Base-by-base conservation (phyloP, 2,888 invertebrate species). In the Lamproptera curius region DNA sequence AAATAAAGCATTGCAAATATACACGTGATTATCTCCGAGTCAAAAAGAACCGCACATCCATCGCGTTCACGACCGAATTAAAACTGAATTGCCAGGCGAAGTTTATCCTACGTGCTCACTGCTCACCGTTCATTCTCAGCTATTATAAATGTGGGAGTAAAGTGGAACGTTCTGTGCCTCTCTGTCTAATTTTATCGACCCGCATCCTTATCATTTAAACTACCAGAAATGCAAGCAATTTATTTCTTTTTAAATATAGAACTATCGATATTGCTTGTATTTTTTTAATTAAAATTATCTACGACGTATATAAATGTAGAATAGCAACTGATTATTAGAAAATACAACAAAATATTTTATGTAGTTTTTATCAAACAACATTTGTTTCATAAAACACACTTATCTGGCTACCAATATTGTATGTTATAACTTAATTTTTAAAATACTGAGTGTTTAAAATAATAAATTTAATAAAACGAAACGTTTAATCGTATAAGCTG, bases 101-200 rank as follows among this genome's bases (percentile, higher is more conserved):
- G 16, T 17, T 31, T 42, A 14, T 65, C 51, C 54, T 3, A 3
- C 50, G 46, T 52, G 47, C 54, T 50, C 45, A 51, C 53, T 47
- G 46, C 46, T 53, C 42, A 41, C 44, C 46, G 40, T 47, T 47
- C 35, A 17, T 43, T 43, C 43, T 44, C 44, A 20, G 31, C 16
- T 42, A 45, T 46, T 51, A 42, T 39, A 42, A 11, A 42, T 53
- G 57, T 48, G 5, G 16, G 58, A 70, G 54, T 48, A 66, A 62
- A 67, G 70, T 37, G 66, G 63, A 59, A 47, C n/a, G 57, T 63
- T 73, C 65, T 1, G 53, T 61, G 42, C 55, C 35, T 78, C 76
- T 71, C 70, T 65, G 16, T 76, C 65, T 40, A 53, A 55, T 54
- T 50, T 54, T 81, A 82, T 82, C 73, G 81, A 82, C 71, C 76